Evolutionary conservation across 2,113 vertebrate genomes (phyloP).

Genomic region (Aspiorhynchus laticeps): DNA sequence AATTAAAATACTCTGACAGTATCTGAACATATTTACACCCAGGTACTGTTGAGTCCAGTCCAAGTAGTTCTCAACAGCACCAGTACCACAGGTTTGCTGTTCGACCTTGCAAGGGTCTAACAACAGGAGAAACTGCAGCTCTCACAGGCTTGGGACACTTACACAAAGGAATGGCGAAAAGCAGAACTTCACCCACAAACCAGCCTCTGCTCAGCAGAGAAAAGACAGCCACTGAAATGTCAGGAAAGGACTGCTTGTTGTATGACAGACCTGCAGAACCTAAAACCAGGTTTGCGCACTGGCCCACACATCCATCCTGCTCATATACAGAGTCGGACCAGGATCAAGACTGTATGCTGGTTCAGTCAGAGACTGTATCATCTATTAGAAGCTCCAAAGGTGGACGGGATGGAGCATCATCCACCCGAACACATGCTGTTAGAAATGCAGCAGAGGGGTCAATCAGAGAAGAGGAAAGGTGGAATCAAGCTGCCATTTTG

Average conservation of each 20-base stretch:
- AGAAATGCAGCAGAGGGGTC: not conserved
- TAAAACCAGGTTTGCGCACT: constrained; percentile 66
- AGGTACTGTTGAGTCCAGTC: constrained; percentile 43
- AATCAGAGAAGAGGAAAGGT: constrained; percentile 31
- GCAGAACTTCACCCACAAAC: constrained; percentile 41
- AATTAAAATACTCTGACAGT: not conserved
- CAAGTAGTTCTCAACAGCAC: constrained; percentile 34
- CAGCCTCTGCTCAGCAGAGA: constrained; percentile 29
- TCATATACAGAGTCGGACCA: constrained; percentile 55
- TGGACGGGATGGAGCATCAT: not conserved
- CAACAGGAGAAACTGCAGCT: not conserved
- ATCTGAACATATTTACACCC: not conserved
- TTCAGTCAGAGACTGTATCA: constrained; percentile 52
- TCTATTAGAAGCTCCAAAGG: constrained; percentile 21
- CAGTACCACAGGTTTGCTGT: constrained; percentile 13
- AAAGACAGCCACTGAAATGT: constrained; percentile 19
- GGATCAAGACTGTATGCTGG: constrained; percentile 60
- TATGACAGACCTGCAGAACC: constrained; percentile 62
- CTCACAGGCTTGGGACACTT: constrained; percentile 23
- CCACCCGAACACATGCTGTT: constrained; percentile 11
- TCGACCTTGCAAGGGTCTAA: constrained; percentile 11
- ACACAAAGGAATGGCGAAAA: constrained; percentile 50
- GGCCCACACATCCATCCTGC: constrained; percentile 60
- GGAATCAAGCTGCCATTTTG: constrained; percentile 56
- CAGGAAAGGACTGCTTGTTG: constrained; percentile 59